phyloP scores from a whole-genome alignment of 1,140 invertebrate genomes.

The Artemia franciscana region DNA sequence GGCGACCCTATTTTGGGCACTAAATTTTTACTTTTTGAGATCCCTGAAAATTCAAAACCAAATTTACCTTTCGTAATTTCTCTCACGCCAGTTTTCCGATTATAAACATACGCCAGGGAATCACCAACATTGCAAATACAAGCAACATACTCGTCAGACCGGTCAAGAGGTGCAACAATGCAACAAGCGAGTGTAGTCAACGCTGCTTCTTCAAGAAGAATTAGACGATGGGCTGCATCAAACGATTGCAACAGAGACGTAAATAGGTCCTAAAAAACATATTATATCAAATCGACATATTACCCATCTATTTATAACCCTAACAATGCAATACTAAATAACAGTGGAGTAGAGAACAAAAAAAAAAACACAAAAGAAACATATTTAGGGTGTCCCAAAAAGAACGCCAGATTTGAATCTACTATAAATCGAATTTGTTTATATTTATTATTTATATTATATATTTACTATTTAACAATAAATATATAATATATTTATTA shows the following conservation, averaged over 20 bases:
- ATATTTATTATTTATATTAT: too few species aligned
- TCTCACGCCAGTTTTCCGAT: slow-evolving; percentile 40
- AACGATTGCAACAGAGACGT: slow-evolving; percentile 52
- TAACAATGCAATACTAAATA: too few species aligned
- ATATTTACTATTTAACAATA: too few species aligned
- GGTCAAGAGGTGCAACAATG: slow-evolving; percentile 37
- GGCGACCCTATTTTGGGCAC: background rate
- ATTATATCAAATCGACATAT: too few species aligned
- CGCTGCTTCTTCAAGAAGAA: slow-evolving; percentile 60
- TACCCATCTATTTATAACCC: too few species aligned
- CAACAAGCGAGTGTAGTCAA: slow-evolving; percentile 65
- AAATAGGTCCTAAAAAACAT: slow-evolving; percentile 42
- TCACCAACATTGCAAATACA: slow-evolving; percentile 82
- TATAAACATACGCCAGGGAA: slow-evolving; percentile 68
- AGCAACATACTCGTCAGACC: slow-evolving; percentile 37
- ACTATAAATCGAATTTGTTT: too few species aligned
- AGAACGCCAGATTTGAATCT: too few species aligned
- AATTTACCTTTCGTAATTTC: slow-evolving; percentile 39
- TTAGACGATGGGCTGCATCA: slow-evolving; percentile 64
- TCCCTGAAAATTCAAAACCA: background rate
- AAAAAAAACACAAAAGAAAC: background rate
- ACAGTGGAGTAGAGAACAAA: too few species aligned
- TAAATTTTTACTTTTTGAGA: background rate
- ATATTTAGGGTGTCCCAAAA: too few species aligned
- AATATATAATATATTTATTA: too few species aligned